These are phyloP conservation scores for Ciconia stormi DNA, from an alignment of 2,113 vertebrate species.

Conservation along the genomic window DNA sequence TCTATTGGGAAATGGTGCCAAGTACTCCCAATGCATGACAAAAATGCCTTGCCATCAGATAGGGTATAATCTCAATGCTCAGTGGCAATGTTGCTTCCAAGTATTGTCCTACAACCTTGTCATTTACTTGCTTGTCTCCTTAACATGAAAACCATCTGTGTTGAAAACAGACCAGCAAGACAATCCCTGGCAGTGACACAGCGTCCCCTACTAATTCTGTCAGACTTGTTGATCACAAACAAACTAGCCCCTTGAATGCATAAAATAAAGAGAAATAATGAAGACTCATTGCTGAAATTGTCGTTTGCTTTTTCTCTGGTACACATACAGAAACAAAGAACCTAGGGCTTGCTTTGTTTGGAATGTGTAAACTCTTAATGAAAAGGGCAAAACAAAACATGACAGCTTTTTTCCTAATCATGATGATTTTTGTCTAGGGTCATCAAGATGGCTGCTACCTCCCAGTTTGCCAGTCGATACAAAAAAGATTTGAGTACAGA, in stretches of 20 bases:
- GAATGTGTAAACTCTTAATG: accelerated
- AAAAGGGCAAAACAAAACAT: not conserved
- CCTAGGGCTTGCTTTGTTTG: not conserved
- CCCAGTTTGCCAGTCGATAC: constrained; percentile 77
- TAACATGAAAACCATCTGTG: not conserved
- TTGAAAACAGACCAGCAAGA: not conserved
- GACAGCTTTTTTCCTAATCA: not conserved
- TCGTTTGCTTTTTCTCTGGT: not conserved
- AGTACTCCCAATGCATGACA: not conserved
- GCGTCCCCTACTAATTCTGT: not conserved
- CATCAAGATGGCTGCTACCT: constrained; percentile 60
- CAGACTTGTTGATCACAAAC: not conserved
- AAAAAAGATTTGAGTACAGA: constrained; percentile 84
- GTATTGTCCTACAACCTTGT: constrained; percentile 37
- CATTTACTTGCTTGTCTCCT: not conserved
- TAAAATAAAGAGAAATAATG: not conserved
- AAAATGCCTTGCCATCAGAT: not conserved
- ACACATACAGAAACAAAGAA: not conserved
- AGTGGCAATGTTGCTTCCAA: constrained; percentile 9
- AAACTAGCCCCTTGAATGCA: not conserved
- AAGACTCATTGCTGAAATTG: not conserved
- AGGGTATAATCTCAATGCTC: not conserved
- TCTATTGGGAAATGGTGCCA: not conserved
- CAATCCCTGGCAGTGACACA: not conserved
- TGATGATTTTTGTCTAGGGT: not conserved